Base-by-base conservation (phyloP, 2,888 invertebrate genomes). In the Tyria jacobaeae region DNA sequence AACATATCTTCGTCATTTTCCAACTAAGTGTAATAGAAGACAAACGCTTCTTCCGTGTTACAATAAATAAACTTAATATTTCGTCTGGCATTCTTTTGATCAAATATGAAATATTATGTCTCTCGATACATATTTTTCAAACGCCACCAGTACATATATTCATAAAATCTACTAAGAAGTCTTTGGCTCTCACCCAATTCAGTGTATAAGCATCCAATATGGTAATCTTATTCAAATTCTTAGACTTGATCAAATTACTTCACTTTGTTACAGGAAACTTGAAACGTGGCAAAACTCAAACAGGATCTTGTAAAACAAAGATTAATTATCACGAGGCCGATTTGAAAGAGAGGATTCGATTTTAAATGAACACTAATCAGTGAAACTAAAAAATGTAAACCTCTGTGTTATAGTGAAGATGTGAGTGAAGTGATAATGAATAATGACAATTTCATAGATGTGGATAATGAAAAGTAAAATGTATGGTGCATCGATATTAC, bases 251-350 rank as follows among this genome's bases (percentile, higher is more conserved):
- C 72, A 71, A 79, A 80, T 81, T 76, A 75, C 69, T 67, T 58
- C 69, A 73, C 71, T 83, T 83, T 83, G 83, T 83, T 83, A 69
- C 83, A 83, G 83, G 67, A 70, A 68, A 72, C 75, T 71, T 68
- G 75, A 68, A 70, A 70, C 71, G 68, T 63, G 69, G 66, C 70
- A 62, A 62, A 66, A 70, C 67, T 72, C 73, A 60, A 77, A 75
- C 64, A 71, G 68, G 67, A 72, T 69, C 57, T 63, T 34, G 62
- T 39, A 57, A 64, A 61, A 50, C 64, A 57, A 63, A 70, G 68
- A 78, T 67, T 72, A 70, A 65, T 59, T 55, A n/a, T 31, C 21
- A 39, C 21, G 17, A 44, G 49, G 62, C 37, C 41, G 60, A 58
- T 74, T 62, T 62, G 2, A 60, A 58, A 55, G 10, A 61, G 21